phyloP scores from a whole-genome alignment of 2,888 invertebrate species.

The Amiota minor region DNA sequence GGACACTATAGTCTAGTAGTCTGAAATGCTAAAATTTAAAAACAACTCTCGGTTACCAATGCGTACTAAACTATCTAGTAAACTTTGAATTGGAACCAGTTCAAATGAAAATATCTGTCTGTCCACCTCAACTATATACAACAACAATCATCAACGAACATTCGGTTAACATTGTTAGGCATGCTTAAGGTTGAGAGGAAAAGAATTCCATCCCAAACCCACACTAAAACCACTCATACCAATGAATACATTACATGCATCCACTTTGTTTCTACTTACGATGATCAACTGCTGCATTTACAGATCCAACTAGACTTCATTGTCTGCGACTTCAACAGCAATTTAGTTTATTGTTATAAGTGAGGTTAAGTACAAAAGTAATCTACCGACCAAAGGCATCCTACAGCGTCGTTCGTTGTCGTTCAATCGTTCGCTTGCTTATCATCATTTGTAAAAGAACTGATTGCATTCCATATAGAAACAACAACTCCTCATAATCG shows the following conservation, averaged over 20 bases:
- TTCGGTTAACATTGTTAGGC: too few species aligned
- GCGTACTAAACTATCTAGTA: too few species aligned
- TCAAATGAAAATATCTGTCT: too few species aligned
- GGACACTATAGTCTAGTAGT: neutral
- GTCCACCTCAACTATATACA: too few species aligned
- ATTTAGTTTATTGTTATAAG: conserved; percentile 70
- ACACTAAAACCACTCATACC: neutral
- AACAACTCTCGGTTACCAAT: too few species aligned
- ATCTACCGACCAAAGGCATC: conserved; percentile 43
- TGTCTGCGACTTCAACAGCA: conserved; percentile 40
- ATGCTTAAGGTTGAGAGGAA: too few species aligned
- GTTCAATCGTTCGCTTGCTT: conserved; percentile 5
- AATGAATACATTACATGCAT: neutral
- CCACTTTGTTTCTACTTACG: conserved; percentile 6
- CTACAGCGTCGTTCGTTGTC: neutral
- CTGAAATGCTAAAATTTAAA: neutral
- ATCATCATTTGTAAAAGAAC: conserved; percentile 66
- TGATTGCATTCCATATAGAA: conserved; percentile 58
- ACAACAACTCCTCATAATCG: conserved; percentile 17
- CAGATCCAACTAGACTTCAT: neutral
- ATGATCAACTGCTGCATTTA: conserved; percentile 43
- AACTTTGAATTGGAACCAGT: too few species aligned
- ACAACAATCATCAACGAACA: too few species aligned
- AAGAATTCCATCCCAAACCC: neutral
- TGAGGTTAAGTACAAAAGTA: conserved; percentile 63